A percentile compares a stretch with the other conserved stretches of the same genome.
phyloP scores from a whole-genome alignment of 1,140 invertebrate genomes.

The Leguminivora glycinivorella region DNA sequence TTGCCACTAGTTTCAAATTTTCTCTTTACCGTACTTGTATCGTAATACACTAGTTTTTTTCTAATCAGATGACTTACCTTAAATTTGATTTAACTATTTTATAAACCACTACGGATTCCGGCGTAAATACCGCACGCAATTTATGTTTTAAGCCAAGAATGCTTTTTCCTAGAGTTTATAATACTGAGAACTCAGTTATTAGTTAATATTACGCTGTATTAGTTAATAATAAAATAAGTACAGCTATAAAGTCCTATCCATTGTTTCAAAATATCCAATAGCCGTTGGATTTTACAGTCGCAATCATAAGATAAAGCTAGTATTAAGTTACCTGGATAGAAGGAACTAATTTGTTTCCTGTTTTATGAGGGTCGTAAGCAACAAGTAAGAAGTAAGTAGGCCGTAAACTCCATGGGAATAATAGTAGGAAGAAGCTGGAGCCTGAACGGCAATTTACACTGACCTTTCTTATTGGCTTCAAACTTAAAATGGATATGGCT shows the following conservation, averaged over 20 bases:
- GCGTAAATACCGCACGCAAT: too few species aligned
- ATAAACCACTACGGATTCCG: too few species aligned
- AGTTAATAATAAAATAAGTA: too few species aligned
- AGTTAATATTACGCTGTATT: background rate
- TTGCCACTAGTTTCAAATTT: too few species aligned
- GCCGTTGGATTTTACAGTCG: background rate
- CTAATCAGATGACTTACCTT: too few species aligned
- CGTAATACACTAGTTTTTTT: too few species aligned
- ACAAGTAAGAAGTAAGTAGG: slow-evolving; percentile 24
- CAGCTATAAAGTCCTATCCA: background rate
- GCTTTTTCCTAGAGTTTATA: too few species aligned
- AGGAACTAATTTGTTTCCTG: slow-evolving; percentile 24
- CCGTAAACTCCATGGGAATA: slow-evolving; percentile 9
- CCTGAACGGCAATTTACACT: background rate
- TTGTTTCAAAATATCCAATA: background rate
- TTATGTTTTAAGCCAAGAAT: too few species aligned
- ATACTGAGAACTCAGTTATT: background rate
- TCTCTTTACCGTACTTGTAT: too few species aligned
- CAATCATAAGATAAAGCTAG: slow-evolving; percentile 17
- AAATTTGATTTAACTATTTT: too few species aligned
- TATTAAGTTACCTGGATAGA: slow-evolving; percentile 26
- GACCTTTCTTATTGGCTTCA: background rate
- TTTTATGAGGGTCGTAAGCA: slow-evolving; percentile 25
- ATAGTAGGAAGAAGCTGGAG: background rate
- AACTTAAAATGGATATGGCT: too few species aligned